These are phyloP conservation scores for Heliangelus exortis DNA, from an alignment of 2,797 vertebrate species.

Conservation along the genomic window DNA sequence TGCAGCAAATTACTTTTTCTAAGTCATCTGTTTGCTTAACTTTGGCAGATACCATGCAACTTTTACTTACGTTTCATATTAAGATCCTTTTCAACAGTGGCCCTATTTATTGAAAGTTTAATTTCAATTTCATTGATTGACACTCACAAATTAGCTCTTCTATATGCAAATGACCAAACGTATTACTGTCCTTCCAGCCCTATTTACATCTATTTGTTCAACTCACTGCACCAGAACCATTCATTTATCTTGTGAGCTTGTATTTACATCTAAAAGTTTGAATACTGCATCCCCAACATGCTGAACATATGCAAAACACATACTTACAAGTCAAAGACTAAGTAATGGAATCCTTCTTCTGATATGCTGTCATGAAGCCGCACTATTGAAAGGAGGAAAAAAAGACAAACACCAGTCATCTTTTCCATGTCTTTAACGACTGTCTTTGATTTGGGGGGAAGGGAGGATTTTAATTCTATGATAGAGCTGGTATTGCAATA, in stretches of 20 bases:
- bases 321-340: conserved; percentile 99
- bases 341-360: conserved; percentile 97
- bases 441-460: background rate
- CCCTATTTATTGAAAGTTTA: background rate
- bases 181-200: background rate
- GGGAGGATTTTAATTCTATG: background rate
- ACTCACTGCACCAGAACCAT: background rate
- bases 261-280: background rate
- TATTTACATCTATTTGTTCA: background rate
- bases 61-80: background rate
- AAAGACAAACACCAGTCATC: conserved; percentile 19
- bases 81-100: background rate
- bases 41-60: background rate
- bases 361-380: conserved; percentile 99
- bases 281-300: background rate
- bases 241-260: background rate
- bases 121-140: background rate
- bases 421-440: background rate
- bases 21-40: background rate
- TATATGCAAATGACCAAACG: background rate
- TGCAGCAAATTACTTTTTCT: background rate
- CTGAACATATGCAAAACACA: conserved; percentile 7
- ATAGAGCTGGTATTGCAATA: background rate
- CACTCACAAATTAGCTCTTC: background rate
- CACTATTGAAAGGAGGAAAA: conserved; percentile 79